A percentile compares a stretch with the other conserved stretches of the same genome.
These are phyloP conservation scores for Camponotus pennsylvanicus DNA, from an alignment of 1,140 invertebrate species.

Conservation along the genomic window DNA sequence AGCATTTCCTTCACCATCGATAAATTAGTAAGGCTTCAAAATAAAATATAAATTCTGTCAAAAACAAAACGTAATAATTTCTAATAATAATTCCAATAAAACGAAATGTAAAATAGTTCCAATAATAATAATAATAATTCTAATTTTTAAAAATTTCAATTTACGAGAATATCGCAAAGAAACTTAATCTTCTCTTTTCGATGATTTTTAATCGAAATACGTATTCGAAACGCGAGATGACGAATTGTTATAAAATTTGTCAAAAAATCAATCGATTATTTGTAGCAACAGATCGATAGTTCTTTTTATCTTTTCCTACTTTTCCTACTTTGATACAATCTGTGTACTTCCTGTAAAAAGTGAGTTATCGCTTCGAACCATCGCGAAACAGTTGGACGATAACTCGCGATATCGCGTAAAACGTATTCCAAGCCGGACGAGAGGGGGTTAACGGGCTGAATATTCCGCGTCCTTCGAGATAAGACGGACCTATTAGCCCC, in stretches of 20 bases:
- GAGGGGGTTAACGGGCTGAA: not conserved
- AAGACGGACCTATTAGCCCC: constrained; percentile 61
- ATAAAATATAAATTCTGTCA: no score
- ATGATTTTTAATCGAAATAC: not conserved
- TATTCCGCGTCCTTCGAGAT: constrained; percentile 48
- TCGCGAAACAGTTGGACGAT: constrained; percentile 2
- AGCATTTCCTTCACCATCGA: no score
- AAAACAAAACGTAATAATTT: no score
- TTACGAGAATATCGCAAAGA: not conserved
- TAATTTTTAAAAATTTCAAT: constrained; percentile 4
- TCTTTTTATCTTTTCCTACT: not conserved
- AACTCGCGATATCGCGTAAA: constrained; percentile 15
- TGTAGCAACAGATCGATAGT: not conserved
- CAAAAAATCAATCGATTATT: not conserved
- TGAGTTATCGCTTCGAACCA: not conserved
- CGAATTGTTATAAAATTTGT: not conserved
- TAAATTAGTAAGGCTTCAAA: no score
- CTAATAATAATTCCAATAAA: no score
- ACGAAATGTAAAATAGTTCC: no score
- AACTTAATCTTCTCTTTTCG: not conserved
- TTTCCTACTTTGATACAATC: constrained; percentile 5
- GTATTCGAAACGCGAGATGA: not conserved
- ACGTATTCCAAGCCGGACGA: not conserved
- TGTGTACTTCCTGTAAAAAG: not conserved
- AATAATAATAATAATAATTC: not conserved